Percentiles rank a stretch among this genome's conserved stretches.
These are phyloP conservation scores for Nemopilema nomurai DNA, from an alignment of 30 jellyfish, hydroid and myxozoan species.

Conservation along the genomic window DNA sequence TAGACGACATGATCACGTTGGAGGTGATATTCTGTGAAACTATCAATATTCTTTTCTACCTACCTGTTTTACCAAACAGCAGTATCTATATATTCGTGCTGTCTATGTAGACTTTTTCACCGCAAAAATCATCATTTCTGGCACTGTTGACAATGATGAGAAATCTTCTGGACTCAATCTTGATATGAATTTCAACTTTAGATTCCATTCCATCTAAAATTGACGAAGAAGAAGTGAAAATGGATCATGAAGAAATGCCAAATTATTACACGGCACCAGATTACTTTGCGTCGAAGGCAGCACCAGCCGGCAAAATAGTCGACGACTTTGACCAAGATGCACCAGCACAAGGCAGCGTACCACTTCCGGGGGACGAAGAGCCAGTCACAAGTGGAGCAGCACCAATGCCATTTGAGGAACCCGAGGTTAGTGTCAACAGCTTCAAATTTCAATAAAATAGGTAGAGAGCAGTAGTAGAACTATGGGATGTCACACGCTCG, in stretches of 20 bases:
- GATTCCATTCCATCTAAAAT: constrained; percentile 16
- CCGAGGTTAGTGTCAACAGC: neutral
- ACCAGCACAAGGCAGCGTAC: neutral
- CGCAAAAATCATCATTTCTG: no score
- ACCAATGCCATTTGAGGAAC: constrained; percentile 45
- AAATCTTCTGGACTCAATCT: no score
- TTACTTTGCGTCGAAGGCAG: constrained; percentile 1
- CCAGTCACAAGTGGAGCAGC: constrained; percentile 27
- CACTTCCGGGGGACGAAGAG: neutral
- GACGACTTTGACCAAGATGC: neutral
- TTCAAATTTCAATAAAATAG: neutral
- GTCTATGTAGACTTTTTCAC: no score
- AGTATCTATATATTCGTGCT: no score
- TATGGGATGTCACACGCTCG: neutral
- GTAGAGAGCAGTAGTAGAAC: neutral
- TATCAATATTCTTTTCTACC: no score
- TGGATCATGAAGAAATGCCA: constrained; percentile 30
- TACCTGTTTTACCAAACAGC: no score
- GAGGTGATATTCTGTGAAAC: no score
- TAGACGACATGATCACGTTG: no score
- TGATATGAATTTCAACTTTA: neutral
- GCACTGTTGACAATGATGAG: no score
- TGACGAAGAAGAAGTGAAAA: constrained; percentile 56
- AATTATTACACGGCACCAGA: constrained; percentile 36
- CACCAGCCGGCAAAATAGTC: constrained; percentile 4